Percentiles rank a stretch among this genome's conserved stretches.
These are phyloP conservation scores for Dorcus parallelipipedus DNA, from an alignment of 2,888 invertebrate species.

Conservation along the genomic window DNA sequence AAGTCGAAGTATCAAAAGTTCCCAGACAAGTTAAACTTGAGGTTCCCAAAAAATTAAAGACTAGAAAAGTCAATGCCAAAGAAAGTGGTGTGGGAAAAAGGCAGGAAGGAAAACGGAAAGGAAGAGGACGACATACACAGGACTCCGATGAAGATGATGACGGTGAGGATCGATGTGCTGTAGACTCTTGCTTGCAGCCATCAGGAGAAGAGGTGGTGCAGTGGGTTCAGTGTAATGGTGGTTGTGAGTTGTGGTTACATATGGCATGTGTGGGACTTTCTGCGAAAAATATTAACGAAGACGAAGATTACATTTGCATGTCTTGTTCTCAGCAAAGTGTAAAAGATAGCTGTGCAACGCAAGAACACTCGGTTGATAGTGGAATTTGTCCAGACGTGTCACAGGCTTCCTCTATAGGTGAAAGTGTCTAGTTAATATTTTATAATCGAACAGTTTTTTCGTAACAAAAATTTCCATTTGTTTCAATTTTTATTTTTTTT, in stretches of 20 bases:
- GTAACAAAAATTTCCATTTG: not conserved
- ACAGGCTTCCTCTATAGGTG: not conserved
- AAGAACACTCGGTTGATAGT: conserved; percentile 7
- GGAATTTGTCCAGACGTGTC: not conserved
- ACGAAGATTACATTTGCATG: conserved; percentile 83
- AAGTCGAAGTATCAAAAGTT: conserved; percentile 47
- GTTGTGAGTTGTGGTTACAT: conserved; percentile 97
- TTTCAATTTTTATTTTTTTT: not conserved
- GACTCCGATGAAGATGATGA: conserved; percentile 49
- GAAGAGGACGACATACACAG: conserved; percentile 36
- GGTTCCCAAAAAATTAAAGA: conserved; percentile 33
- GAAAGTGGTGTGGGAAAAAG: conserved; percentile 38
- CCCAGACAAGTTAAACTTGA: conserved; percentile 20
- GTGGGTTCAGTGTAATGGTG: conserved; percentile 97
- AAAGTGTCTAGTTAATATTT: not conserved
- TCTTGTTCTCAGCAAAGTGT: conserved; percentile 46
- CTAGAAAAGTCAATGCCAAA: conserved; percentile 22
- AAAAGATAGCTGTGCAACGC: conserved; percentile 13
- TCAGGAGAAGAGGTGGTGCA: conserved; percentile 86
- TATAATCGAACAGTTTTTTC: not conserved
- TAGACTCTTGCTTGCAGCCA: conserved; percentile 68
- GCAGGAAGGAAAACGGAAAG: conserved; percentile 56
- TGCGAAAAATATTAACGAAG: conserved; percentile 76
- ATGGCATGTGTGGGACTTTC: conserved; percentile 90
- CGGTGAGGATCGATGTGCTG: conserved; percentile 69